phyloP scores from a whole-genome alignment of 1,140 invertebrate species.

The Pantala flavescens region DNA sequence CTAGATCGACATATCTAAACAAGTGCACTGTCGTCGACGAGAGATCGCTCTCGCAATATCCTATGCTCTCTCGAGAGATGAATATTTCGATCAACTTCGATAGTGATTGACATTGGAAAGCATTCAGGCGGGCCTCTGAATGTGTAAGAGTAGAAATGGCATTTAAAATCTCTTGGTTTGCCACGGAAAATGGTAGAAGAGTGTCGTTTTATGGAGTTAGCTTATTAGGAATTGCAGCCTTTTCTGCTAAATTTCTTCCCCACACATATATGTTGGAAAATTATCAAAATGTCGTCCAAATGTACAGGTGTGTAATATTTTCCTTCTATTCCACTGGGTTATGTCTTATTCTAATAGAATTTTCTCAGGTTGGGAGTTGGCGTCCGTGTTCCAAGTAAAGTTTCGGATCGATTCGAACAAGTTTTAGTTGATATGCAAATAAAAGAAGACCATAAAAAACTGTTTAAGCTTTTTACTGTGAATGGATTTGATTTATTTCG shows the following conservation, averaged over 20 bases:
- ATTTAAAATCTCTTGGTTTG: background rate
- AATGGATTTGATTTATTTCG: constrained; percentile 51
- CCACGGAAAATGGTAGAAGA: constrained; percentile 25
- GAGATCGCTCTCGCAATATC: constrained; percentile 4
- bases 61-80: background rate
- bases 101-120: background rate
- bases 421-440: constrained; percentile 43
- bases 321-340: constrained; percentile 12
- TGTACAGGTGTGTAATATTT: constrained; percentile 38
- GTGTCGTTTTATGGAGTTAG: constrained; percentile 23
- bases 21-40: constrained; percentile 2
- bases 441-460: constrained; percentile 27
- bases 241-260: constrained; percentile 33
- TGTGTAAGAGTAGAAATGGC: background rate
- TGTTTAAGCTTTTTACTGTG: constrained; percentile 46
- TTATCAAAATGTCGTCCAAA: constrained; percentile 39
- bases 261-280: constrained; percentile 40
- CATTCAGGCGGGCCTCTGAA: background rate
- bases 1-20: constrained; percentile 14
- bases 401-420: constrained; percentile 35
- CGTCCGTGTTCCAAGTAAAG: constrained; percentile 31
- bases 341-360: constrained; percentile 15
- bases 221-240: constrained; percentile 23
- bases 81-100: background rate
- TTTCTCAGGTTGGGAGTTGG: constrained; percentile 35